phyloP scores from a whole-genome alignment of 2,113 vertebrate genomes.

The Eptesicus fuscus region DNA sequence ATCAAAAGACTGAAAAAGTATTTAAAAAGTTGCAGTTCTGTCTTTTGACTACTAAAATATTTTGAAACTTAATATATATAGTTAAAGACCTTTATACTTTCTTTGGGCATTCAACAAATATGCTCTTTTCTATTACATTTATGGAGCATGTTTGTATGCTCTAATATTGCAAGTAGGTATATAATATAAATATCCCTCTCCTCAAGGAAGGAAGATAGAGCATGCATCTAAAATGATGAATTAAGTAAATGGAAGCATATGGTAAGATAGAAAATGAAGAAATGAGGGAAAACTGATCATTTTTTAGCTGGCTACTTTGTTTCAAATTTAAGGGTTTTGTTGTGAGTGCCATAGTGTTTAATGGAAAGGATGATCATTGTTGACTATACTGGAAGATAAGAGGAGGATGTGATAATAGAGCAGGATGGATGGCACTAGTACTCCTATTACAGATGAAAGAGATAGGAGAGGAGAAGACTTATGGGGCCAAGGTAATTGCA shows the following conservation, averaged over 20 bases:
- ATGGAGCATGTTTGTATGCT: neutral
- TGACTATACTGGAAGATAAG: neutral
- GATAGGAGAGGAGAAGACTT: neutral
- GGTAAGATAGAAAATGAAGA: neutral
- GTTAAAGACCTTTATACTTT: neutral
- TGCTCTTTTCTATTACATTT: neutral
- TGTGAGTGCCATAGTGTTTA: neutral
- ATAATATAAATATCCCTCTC: neutral
- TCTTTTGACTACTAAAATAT: constrained; percentile 6
- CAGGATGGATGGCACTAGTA: no score
- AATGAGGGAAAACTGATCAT: neutral
- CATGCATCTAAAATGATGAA: neutral
- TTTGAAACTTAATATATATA: neutral
- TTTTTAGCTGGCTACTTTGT: neutral
- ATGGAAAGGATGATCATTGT: neutral
- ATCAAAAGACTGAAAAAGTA: neutral
- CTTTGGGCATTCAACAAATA: neutral
- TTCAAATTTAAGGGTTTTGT: neutral
- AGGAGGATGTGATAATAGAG: neutral
- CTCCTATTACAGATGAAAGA: neutral
- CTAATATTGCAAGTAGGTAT: neutral
- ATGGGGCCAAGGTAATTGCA: neutral
- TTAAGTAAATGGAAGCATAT: neutral
- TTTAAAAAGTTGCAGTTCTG: neutral
- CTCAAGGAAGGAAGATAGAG: neutral